These are phyloP conservation scores for Schizaphis graminum DNA, from an alignment of 2,888 invertebrate species.

Conservation along the genomic window DNA sequence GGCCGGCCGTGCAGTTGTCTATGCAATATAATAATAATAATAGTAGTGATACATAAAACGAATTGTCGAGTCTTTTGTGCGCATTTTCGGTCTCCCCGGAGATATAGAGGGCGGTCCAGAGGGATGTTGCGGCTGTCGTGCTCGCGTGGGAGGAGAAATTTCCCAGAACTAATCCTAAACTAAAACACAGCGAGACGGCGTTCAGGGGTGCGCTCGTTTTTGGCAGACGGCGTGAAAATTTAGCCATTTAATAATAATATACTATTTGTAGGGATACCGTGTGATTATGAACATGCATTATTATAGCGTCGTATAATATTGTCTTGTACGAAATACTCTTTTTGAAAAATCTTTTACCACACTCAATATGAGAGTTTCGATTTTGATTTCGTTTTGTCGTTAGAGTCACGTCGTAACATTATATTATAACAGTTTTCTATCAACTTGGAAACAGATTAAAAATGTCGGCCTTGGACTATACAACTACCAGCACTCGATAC, in stretches of 20 bases:
- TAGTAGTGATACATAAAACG: not conserved
- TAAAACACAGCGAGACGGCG: not conserved
- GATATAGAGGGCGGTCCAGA: not conserved
- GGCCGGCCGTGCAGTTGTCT: not conserved
- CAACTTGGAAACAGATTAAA: not conserved
- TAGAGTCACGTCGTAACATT: not conserved
- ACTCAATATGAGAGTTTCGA: not conserved
- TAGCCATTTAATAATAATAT: not conserved
- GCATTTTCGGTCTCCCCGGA: not conserved
- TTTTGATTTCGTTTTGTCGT: not conserved
- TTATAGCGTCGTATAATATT: not conserved
- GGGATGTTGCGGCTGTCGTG: not conserved
- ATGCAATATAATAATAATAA: not conserved
- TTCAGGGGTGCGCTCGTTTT: not conserved
- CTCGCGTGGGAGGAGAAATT: not conserved
- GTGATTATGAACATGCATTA: not conserved
- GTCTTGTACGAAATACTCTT: not conserved
- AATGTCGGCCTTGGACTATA: not conserved
- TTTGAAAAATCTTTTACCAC: not conserved
- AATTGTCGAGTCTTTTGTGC: not conserved
- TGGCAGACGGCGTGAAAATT: not conserved
- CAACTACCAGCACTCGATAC: not conserved
- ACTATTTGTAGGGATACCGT: not conserved
- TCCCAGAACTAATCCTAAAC: conserved; percentile 1
- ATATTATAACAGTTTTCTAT: not conserved